These are phyloP conservation scores for Gari tellinella DNA, from an alignment of 2,888 invertebrate genomes.

Conservation along the genomic window DNA sequence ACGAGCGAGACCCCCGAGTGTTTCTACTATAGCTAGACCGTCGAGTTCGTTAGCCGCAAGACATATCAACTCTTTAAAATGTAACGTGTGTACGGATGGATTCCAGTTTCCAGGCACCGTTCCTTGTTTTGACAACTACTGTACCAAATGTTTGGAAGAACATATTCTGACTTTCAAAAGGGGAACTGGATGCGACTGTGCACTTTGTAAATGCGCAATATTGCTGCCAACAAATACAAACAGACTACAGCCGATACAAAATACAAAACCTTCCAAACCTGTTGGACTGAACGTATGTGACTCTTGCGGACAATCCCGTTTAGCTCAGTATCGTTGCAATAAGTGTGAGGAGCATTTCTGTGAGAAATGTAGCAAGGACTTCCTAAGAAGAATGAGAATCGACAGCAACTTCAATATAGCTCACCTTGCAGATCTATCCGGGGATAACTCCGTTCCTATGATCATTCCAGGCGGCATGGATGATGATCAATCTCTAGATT, in stretches of 20 bases:
- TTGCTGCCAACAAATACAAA: conserved; percentile 29
- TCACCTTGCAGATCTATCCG: conserved; percentile 37
- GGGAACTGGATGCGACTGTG: conserved; percentile 57
- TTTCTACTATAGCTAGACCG: conserved; percentile 45
- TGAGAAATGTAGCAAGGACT: conserved; percentile 56
- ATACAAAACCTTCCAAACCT: conserved; percentile 2
- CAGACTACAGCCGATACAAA: conserved; percentile 8
- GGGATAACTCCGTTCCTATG: conserved; percentile 31
- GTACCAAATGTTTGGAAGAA: conserved; percentile 50
- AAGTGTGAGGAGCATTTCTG: conserved; percentile 56
- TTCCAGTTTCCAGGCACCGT: conserved; percentile 37
- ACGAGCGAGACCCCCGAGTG: conserved; percentile 34
- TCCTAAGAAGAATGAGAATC: conserved; percentile 51
- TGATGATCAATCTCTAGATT: conserved; percentile 41
- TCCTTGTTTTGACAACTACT: conserved; percentile 56
- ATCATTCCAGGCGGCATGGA: conserved; percentile 25
- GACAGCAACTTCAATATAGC: conserved; percentile 43
- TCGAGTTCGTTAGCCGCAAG: conserved; percentile 12
- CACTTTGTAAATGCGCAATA: conserved; percentile 50
- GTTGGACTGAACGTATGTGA: conserved; percentile 38
- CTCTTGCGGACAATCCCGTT: conserved; percentile 37
- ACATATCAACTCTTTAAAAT: conserved; percentile 38
- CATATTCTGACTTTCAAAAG: conserved; percentile 53
- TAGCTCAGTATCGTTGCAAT: conserved; percentile 51
- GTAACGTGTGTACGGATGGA: conserved; percentile 38